Evolutionary conservation across 2,888 invertebrate genomes (phyloP).

Genomic region (Timema podura): DNA sequence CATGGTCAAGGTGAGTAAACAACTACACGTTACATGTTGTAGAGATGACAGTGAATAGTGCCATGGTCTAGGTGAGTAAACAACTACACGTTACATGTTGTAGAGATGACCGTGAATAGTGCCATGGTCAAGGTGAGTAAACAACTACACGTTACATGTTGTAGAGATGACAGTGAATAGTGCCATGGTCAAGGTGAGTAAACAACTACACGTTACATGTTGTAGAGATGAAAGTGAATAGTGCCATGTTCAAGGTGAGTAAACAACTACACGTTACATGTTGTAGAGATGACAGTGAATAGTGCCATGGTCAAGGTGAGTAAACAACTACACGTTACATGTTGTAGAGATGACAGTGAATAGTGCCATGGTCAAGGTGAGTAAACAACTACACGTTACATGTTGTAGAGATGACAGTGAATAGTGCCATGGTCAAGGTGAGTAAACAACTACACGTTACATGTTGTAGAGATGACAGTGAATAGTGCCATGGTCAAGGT

Average conservation of each 20-base stretch:
- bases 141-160: conserved; percentile 52
- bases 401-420: conserved; percentile 90
- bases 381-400: conserved; percentile 86
- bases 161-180: conserved; percentile 93
- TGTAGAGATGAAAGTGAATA: conserved; percentile 90
- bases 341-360: conserved; percentile 92
- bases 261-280: conserved; percentile 85
- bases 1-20: too few species aligned
- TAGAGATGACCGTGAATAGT: too few species aligned
- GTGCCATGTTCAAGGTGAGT: conserved; percentile 82
- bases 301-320: conserved; percentile 83
- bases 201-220: conserved; percentile 76
- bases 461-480: too few species aligned
- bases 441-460: too few species aligned
- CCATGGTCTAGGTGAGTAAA: too few species aligned
- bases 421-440: conserved; percentile 87
- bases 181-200: conserved; percentile 76
- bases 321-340: conserved; percentile 86
- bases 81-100: too few species aligned
- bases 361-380: conserved; percentile 83
- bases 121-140: too few species aligned
- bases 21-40: too few species aligned
- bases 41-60: too few species aligned
- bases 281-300: conserved; percentile 91
- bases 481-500: too few species aligned